Evolutionary conservation across 2,797 vertebrate species (phyloP), one percentile per base, ranked within the genome.

Genomic region (Lindbergichthys nudifrons): DNA sequence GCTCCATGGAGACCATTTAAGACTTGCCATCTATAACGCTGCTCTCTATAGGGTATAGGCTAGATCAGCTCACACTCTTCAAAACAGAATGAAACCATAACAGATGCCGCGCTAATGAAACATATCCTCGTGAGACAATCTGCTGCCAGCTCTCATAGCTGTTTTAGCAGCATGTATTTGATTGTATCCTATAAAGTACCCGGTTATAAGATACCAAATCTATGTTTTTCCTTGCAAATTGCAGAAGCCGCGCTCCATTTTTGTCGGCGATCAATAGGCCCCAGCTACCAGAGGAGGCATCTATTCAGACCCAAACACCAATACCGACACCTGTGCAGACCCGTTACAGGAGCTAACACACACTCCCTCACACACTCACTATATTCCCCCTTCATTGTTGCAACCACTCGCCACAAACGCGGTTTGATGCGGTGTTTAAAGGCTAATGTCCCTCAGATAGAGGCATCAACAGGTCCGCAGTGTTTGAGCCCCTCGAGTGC

Each of bases 391-490:
- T 4, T 12, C 11, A 45, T 2, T n/a, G 32, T 47, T 23, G 36
- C 48, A 48, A 12, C 23, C 13, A 32, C 6, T 5, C 11, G 30
- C 9, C 15, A 42, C 12, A 23, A 19, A 36, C 14, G 21, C 7
- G 1, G 21, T 32, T 42, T 4, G 0, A 45, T 0, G 26, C 1
- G 5, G 21, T 16, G 13, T 61, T 39, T 39, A 0, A 13, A n/a
- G 32, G 32, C 32, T 41, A 26, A 9, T 59, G 3, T 15, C 30
- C 19, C 32, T 9, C 32, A 36, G 5, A 36, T 15, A 23, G 64
- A 10, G 32, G 2, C 30, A 74, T 83, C 87, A 92, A 90, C 87
- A 88, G 89, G 84, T 92, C 61, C 51, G 79, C 64, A 36, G 46
- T 53, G 30, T 67, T 21, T 18, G 21, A 70, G 47, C 36, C 74